phyloP scores from a whole-genome alignment of 2,113 vertebrate genomes.

The Sorex araneus region DNA sequence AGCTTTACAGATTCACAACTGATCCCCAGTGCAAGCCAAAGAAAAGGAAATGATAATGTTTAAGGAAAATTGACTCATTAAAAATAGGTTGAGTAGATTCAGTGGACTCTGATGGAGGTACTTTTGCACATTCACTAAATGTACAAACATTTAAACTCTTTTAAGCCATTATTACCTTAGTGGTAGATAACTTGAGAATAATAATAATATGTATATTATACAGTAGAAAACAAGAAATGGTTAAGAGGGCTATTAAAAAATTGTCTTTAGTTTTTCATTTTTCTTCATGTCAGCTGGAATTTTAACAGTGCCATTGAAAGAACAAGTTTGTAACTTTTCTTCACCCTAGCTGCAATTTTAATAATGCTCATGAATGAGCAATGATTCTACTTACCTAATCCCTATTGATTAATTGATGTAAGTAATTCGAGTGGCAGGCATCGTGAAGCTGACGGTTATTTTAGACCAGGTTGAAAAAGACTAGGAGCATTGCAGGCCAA shows the following conservation, averaged over 20 bases:
- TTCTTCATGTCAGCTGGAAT: background rate
- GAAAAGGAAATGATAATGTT: too few species aligned
- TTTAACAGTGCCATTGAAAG: background rate
- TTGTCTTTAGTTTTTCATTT: conserved; percentile 6
- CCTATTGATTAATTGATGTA: conserved; percentile 47
- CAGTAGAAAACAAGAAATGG: background rate
- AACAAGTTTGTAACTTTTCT: background rate
- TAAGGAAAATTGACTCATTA: too few species aligned
- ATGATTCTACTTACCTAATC: background rate
- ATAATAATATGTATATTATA: too few species aligned
- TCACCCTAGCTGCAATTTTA: conserved; percentile 28
- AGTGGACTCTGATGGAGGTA: too few species aligned
- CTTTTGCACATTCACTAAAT: too few species aligned
- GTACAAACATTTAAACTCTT: too few species aligned
- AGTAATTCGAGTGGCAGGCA: conserved; percentile 15
- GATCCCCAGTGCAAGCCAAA: too few species aligned
- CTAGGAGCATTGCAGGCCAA: background rate
- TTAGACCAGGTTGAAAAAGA: background rate
- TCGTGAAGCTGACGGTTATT: conserved; percentile 25
- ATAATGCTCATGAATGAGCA: conserved; percentile 35
- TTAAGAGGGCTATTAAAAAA: conserved; percentile 18
- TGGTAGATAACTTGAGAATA: too few species aligned
- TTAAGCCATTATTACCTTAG: too few species aligned
- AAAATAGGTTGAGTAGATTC: too few species aligned
- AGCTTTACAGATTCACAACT: too few species aligned